Conservation (phyloP, 2,797 vertebrate genomes). For the Thamnophis elegans region DNA sequence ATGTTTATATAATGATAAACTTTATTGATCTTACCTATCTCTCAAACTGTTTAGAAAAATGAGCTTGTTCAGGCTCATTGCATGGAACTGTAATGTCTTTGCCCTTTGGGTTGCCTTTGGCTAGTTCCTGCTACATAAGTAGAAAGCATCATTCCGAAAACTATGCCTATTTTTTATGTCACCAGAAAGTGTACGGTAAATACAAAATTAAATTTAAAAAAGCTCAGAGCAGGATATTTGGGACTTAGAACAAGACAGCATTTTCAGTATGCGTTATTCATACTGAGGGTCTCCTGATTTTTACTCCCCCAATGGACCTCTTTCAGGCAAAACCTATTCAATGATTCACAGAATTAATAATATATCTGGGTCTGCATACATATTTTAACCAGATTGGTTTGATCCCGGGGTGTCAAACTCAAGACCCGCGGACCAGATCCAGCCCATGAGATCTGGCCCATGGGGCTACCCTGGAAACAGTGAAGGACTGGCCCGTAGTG, state of each 20-base stretch:
- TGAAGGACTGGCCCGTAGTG: too few relatives aligned
- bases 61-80: neutral
- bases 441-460: too few relatives aligned
- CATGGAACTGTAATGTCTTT: neutral
- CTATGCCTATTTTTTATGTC: neutral
- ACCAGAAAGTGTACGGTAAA: neutral
- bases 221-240: neutral
- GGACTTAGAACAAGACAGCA: neutral
- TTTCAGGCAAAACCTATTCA: neutral
- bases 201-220: neutral
- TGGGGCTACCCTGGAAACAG: too few relatives aligned
- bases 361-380: neutral
- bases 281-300: neutral
- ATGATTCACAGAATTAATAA: neutral
- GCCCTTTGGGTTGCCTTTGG: slow-evolving; percentile 1
- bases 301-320: neutral
- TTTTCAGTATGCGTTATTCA: neutral
- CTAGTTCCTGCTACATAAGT: neutral
- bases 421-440: too few relatives aligned
- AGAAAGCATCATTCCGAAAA: slow-evolving; percentile 12
- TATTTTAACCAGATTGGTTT: neutral
- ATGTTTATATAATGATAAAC: neutral
- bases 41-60: neutral
- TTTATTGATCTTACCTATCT: neutral
- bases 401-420: neutral